Percentiles rank a stretch among this genome's conserved stretches.
Conservation (phyloP, 2,888 invertebrate genomes). For the Volucella inflata region DNA sequence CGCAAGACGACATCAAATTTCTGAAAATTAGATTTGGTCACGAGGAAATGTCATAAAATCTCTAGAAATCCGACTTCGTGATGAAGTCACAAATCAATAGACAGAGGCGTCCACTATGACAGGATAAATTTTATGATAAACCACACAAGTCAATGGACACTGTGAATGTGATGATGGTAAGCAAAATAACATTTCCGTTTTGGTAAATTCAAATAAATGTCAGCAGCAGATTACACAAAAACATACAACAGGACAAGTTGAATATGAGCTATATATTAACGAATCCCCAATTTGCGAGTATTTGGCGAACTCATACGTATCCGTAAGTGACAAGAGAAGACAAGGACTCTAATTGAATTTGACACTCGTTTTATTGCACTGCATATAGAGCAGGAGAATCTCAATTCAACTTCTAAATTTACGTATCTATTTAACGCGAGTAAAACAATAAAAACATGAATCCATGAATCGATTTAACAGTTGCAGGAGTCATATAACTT, state of each 20-base stretch:
- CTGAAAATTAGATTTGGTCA: slow-evolving; percentile 29
- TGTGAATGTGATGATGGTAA: not conserved
- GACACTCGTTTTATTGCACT: slow-evolving; percentile 69
- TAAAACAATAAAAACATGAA: slow-evolving; percentile 75
- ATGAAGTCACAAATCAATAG: slow-evolving; percentile 67
- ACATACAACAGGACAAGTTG: slow-evolving; percentile 29
- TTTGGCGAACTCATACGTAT: not conserved
- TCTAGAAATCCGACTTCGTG: slow-evolving; percentile 1
- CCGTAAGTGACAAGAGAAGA: slow-evolving; percentile 56
- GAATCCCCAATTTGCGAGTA: slow-evolving; percentile 1
- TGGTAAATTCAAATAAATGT: slow-evolving; percentile 61
- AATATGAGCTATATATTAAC: not conserved
- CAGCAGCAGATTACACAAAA: slow-evolving; percentile 54
- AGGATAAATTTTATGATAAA: slow-evolving; percentile 28
- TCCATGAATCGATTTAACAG: slow-evolving; percentile 73
- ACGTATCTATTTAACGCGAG: slow-evolving; percentile 74
- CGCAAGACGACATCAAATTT: not conserved
- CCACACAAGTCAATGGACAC: not conserved
- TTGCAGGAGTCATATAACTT: slow-evolving; percentile 73
- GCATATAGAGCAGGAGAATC: slow-evolving; percentile 4
- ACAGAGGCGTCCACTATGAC: slow-evolving; percentile 1
- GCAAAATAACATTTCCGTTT: slow-evolving; percentile 15
- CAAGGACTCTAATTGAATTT: slow-evolving; percentile 73
- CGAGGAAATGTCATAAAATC: slow-evolving; percentile 30
- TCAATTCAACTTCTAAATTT: slow-evolving; percentile 56